These are phyloP conservation scores for Cephus sareptanus DNA, from an alignment of 2,888 invertebrate species.

Conservation along the genomic window DNA sequence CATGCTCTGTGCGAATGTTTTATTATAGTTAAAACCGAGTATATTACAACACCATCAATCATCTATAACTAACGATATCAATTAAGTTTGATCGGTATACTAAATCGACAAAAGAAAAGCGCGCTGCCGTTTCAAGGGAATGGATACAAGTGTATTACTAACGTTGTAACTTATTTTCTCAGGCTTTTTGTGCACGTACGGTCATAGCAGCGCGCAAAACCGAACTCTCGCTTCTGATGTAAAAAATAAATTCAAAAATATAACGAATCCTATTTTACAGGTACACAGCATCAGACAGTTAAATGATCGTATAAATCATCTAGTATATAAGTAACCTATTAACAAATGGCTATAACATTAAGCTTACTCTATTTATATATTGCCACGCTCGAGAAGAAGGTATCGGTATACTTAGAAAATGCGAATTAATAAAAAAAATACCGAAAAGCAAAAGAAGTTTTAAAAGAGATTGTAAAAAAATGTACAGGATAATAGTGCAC, in stretches of 20 bases:
- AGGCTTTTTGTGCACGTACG: background rate
- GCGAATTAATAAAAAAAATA: background rate
- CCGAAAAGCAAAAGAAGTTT: background rate
- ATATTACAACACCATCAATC: background rate
- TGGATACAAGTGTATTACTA: background rate
- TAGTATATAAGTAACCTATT: background rate
- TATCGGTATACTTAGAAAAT: background rate
- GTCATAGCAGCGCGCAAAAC: background rate
- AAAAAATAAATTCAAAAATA: background rate
- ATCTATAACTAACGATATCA: background rate
- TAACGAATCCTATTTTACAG: conserved; percentile 6
- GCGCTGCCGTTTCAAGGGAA: background rate
- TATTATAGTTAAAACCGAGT: background rate
- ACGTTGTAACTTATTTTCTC: background rate
- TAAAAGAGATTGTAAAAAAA: background rate
- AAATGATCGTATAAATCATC: background rate
- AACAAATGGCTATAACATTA: background rate
- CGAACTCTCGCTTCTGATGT: background rate
- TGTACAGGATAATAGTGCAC: background rate
- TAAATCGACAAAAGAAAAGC: background rate
- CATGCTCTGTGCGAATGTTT: background rate
- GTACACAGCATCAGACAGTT: background rate
- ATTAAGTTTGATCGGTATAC: background rate
- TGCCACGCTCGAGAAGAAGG: background rate
- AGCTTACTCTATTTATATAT: background rate